phyloP scores from a whole-genome alignment of 2,113 vertebrate genomes.

The Cariama cristata region DNA sequence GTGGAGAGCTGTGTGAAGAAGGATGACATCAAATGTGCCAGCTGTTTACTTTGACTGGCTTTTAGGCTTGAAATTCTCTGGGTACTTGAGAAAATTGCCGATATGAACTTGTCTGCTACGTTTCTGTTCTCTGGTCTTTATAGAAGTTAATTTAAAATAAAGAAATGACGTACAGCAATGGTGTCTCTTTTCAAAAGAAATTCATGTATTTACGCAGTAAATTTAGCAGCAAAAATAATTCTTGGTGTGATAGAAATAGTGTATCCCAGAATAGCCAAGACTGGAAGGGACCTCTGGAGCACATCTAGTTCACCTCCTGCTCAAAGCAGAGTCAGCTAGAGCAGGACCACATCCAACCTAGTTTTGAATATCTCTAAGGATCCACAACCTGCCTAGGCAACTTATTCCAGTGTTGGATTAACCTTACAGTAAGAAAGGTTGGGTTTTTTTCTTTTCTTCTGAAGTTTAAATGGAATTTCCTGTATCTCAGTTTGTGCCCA shows the following conservation, averaged over 20 bases:
- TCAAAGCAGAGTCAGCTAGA: not conserved
- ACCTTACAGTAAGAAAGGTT: not conserved
- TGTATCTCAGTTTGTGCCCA: not conserved
- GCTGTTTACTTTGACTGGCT: not conserved
- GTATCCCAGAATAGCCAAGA: not conserved
- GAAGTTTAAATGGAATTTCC: not conserved
- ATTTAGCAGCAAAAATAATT: not conserved
- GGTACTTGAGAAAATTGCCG: not conserved
- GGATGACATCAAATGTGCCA: not conserved
- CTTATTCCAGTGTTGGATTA: not conserved
- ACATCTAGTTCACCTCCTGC: not conserved
- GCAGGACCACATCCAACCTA: not conserved
- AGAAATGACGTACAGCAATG: not conserved
- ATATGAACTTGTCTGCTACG: not conserved
- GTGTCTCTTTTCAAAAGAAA: not conserved
- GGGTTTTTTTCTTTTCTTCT: not conserved
- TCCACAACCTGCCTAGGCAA: not conserved
- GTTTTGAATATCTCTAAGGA: not conserved
- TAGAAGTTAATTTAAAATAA: not conserved
- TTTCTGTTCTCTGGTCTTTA: not conserved
- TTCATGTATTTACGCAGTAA: rapidly evolving
- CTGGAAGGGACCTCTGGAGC: not conserved
- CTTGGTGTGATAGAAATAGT: not conserved
- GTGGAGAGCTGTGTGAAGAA: not conserved
- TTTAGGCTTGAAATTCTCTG: not conserved